phyloP scores from a whole-genome alignment of 2,888 invertebrate species.

The Escarpia spicata region DNA sequence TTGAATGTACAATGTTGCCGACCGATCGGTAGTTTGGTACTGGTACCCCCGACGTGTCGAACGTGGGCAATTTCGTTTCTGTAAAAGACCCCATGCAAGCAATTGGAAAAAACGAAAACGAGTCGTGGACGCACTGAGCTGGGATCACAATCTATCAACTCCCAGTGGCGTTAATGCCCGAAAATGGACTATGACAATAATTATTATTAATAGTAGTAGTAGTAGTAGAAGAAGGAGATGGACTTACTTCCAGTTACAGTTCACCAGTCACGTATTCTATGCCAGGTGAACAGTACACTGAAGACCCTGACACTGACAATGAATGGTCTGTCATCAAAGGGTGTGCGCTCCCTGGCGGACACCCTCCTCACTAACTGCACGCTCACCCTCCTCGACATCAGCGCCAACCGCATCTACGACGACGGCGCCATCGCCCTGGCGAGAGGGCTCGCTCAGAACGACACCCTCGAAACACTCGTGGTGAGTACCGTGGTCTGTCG shows the following conservation, averaged over 20 bases:
- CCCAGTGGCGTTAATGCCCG: too few species aligned
- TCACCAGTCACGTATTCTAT: background rate
- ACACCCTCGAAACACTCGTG: conserved; percentile 54
- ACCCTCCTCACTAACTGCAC: conserved; percentile 51
- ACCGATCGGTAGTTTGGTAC: too few species aligned
- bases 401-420: conserved; percentile 62
- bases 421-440: conserved; percentile 57
- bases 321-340: conserved; percentile 60
- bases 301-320: conserved; percentile 54
- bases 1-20: too few species aligned
- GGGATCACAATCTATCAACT: too few species aligned
- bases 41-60: too few species aligned
- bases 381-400: conserved; percentile 54
- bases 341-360: conserved; percentile 51
- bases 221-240: too few species aligned
- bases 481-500: conserved; percentile 40
- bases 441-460: conserved; percentile 54
- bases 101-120: too few species aligned
- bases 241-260: background rate
- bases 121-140: too few species aligned
- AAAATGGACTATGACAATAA: too few species aligned
- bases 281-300: conserved; percentile 53
- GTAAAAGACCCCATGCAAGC: too few species aligned
- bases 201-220: too few species aligned
- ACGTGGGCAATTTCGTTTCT: too few species aligned